Evolutionary conservation across 1,140 invertebrate species (phyloP).

Genomic region (Vanessa atalanta): DNA sequence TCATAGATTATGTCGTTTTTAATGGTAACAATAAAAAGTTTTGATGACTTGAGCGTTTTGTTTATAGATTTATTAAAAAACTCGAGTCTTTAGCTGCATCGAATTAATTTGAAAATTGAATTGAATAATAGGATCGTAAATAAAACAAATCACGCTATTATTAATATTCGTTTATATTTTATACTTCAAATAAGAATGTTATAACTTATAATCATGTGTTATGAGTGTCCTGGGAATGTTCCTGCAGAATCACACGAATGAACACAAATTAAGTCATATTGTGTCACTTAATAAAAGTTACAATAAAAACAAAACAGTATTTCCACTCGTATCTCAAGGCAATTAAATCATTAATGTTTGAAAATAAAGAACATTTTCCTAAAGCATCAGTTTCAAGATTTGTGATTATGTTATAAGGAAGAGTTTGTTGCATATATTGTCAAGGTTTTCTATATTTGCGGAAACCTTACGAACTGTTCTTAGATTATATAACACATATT

Average conservation of each 20-base stretch:
- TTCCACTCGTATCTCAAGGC: background rate
- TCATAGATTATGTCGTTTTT: no score
- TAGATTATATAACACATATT: conserved; percentile 17
- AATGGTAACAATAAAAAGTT: no score
- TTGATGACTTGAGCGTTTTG: no score
- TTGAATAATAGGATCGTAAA: no score
- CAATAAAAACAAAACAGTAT: background rate
- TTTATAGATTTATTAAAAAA: no score
- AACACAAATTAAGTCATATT: conserved; percentile 2
- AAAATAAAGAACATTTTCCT: background rate
- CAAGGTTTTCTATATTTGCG: conserved; percentile 30
- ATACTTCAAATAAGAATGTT: no score
- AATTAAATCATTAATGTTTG: background rate
- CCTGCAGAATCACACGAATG: background rate
- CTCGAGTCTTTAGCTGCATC: no score
- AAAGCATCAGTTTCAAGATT: background rate
- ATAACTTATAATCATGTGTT: no score
- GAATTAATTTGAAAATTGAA: no score
- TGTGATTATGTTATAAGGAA: conserved; percentile 21
- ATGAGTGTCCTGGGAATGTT: background rate
- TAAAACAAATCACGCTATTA: no score
- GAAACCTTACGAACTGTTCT: conserved; percentile 24
- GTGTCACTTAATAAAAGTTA: background rate
- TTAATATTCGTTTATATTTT: no score
- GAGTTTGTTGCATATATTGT: conserved; percentile 9